Percentiles rank a stretch among this genome's conserved stretches.
Evolutionary conservation across 1,140 invertebrate species (phyloP).

Genomic region (Bathynomus jamesi): DNA sequence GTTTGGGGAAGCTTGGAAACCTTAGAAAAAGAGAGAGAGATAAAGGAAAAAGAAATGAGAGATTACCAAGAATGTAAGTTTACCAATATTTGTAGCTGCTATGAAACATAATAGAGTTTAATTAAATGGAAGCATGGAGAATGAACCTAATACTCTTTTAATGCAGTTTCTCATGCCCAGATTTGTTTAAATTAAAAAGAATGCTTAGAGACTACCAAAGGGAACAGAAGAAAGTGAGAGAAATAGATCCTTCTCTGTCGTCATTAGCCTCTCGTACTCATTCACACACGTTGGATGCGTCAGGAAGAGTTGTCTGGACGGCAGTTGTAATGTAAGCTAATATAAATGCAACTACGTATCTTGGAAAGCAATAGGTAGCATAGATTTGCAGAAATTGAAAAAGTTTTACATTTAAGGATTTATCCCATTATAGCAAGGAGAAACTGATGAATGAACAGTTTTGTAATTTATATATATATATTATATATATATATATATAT

Average conservation of each 20-base stretch:
- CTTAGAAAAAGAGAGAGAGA: not conserved
- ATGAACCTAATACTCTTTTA: too few species aligned
- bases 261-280: not conserved
- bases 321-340: too few species aligned
- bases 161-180: too few species aligned
- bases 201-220: conserved; percentile 13
- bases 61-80: conserved; percentile 46
- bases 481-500: not conserved
- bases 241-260: not conserved
- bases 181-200: not conserved
- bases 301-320: conserved; percentile 77
- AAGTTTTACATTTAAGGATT: too few species aligned
- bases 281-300: conserved; percentile 52
- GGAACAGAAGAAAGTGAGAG: conserved; percentile 51
- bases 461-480: not conserved
- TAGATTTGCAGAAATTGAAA: too few species aligned
- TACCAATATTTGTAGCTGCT: too few species aligned
- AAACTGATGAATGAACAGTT: not conserved
- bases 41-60: not conserved
- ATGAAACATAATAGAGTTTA: too few species aligned
- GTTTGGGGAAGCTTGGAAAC: not conserved
- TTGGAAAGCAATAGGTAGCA: too few species aligned
- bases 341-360: too few species aligned
- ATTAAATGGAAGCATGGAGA: too few species aligned
- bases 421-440: too few species aligned